A percentile compares a stretch with the other conserved stretches of the same genome.
phyloP scores from a whole-genome alignment of 2,888 invertebrate genomes.

The Nemapogon koenigi region DNA sequence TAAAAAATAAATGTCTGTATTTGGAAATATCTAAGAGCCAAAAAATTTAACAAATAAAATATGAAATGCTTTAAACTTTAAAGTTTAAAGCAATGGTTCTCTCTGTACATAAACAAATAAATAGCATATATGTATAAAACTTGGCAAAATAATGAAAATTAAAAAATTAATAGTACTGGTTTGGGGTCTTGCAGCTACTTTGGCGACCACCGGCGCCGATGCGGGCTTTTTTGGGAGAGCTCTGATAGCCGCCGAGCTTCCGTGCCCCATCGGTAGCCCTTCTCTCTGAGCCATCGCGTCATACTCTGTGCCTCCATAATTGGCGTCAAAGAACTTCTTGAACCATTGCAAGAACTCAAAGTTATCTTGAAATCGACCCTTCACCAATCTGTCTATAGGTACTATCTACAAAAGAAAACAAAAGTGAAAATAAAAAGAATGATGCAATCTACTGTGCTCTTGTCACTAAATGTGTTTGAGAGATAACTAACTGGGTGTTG shows the following conservation, averaged over 20 bases:
- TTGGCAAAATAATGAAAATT: not conserved
- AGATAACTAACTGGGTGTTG: no score
- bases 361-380: slow-evolving; percentile 99
- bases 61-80: not conserved
- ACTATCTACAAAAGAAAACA: slow-evolving; percentile 77
- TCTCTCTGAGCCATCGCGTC: slow-evolving; percentile 88
- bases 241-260: slow-evolving; percentile 67
- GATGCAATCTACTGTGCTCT: slow-evolving; percentile 2
- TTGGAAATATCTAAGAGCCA: no score
- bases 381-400: slow-evolving; percentile 93
- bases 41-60: not conserved
- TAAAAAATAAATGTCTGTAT: no score
- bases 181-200: slow-evolving; percentile 70
- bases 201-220: slow-evolving; percentile 57
- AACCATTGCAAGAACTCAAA: slow-evolving; percentile 99
- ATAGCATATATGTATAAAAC: no score
- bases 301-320: slow-evolving; percentile 94
- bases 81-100: not conserved
- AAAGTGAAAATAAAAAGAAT: slow-evolving; percentile 21
- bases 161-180: slow-evolving; percentile 47
- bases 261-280: slow-evolving; percentile 85
- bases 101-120: no score
- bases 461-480: no score
- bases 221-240: slow-evolving; percentile 44
- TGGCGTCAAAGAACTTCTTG: slow-evolving; percentile 99